Evolutionary conservation across 2,888 invertebrate genomes (phyloP).

Genomic region (Podotricha telesiphe): DNA sequence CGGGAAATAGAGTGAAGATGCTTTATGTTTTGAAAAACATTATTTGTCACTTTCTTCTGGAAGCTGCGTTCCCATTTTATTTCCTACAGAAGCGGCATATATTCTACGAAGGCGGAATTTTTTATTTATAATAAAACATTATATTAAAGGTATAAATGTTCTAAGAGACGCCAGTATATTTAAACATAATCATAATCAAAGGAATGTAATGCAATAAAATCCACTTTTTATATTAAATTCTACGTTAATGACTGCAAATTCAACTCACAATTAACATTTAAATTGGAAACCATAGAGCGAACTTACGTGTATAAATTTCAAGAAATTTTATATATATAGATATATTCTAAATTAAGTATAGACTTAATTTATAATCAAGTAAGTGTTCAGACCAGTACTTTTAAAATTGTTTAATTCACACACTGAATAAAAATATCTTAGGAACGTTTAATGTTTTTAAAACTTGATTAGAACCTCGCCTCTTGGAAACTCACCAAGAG

Average conservation of each 20-base stretch:
- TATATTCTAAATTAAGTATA: too few relatives aligned
- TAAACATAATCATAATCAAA: conserved; percentile 10
- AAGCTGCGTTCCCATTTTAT: too few relatives aligned
- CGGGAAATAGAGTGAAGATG: too few relatives aligned
- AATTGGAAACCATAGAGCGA: neutral
- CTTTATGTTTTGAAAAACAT: too few relatives aligned
- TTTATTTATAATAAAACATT: neutral
- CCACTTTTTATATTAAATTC: conserved; percentile 15
- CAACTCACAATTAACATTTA: conserved; percentile 16
- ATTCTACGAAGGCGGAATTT: neutral
- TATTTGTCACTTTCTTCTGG: too few relatives aligned
- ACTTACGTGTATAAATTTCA: neutral
- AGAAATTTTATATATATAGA: too few relatives aligned
- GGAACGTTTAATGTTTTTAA: too few relatives aligned
- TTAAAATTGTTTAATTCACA: too few relatives aligned
- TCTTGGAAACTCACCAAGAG: too few relatives aligned
- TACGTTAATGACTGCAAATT: conserved; percentile 17
- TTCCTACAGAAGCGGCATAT: neutral
- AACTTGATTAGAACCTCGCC: too few relatives aligned
- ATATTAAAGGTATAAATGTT: neutral
- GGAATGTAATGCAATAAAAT: conserved; percentile 11
- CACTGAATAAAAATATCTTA: too few relatives aligned
- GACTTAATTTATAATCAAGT: neutral
- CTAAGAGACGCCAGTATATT: neutral
- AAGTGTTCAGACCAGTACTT: too few relatives aligned